A percentile compares a stretch with the other conserved stretches of the same genome.
Evolutionary conservation across 1,140 invertebrate genomes (phyloP).

Genomic region (Linepithema humile): DNA sequence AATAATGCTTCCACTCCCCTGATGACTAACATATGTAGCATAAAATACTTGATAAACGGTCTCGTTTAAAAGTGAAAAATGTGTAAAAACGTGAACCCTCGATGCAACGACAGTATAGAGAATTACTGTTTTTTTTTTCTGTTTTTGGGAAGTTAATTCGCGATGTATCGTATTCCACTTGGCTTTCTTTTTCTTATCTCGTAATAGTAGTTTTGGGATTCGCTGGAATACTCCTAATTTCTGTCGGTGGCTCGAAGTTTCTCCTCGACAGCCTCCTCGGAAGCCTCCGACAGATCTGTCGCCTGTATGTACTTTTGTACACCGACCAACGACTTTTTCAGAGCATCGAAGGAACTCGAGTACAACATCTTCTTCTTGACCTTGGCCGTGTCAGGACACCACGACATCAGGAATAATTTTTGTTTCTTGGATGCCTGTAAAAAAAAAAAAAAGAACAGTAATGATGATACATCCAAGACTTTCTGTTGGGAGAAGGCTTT

Average conservation of each 20-base stretch:
- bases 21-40: slow-evolving; percentile 75
- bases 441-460: slow-evolving; percentile 30
- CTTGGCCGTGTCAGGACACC: slow-evolving; percentile 98
- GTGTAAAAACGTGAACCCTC: slow-evolving; percentile 82
- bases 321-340: slow-evolving; percentile 97
- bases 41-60: slow-evolving; percentile 78
- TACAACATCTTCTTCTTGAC: slow-evolving; percentile 99
- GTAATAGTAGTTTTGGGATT: slow-evolving; percentile 72
- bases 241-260: slow-evolving; percentile 96
- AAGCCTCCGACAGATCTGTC: slow-evolving; percentile 95
- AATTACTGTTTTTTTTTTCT: slow-evolving; percentile 73
- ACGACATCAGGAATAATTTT: slow-evolving; percentile 97
- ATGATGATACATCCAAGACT: not conserved
- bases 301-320: slow-evolving; percentile 99
- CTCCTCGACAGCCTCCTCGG: slow-evolving; percentile 95
- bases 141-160: slow-evolving; percentile 78
- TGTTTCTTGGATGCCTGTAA: slow-evolving; percentile 94
- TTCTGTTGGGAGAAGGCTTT: not conserved
- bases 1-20: slow-evolving; percentile 66
- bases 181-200: slow-evolving; percentile 72
- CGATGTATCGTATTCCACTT: slow-evolving; percentile 77
- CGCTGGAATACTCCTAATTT: slow-evolving; percentile 87
- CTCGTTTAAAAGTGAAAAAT: slow-evolving; percentile 82
- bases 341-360: slow-evolving; percentile 97
- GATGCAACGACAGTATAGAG: slow-evolving; percentile 79